Base-by-base conservation (phyloP, 23 tunicate genomes). In the Trididemnum clinides region DNA sequence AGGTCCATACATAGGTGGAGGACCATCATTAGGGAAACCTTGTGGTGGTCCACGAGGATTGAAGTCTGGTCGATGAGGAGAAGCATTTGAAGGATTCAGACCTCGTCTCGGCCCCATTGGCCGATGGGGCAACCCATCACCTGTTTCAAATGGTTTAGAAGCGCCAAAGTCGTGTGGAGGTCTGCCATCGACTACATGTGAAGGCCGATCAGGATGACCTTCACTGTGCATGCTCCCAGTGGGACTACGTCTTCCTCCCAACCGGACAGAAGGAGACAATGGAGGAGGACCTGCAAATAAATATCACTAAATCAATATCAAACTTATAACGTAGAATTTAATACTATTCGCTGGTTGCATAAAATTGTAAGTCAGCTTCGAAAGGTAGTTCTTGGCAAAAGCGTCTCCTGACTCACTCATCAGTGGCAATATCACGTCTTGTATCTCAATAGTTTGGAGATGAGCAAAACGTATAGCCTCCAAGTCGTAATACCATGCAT, bases 181-280 rank as follows among this genome's bases (percentile, higher is more conserved):
- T 27, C 80, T 72, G 21, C 86, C 82, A n/a, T 64, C 85, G 22
- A 82, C 39, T 22, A 36, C 88, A 63, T 82, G 65, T 20, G 90
- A 90, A 44, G 96, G 96, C 15, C 89, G 80, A 39, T 57, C 78
- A 58, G 87, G 96, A 0, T 80, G 33, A 44, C 77, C 29, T 2
- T 92, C 91, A 27, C 85, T 91, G 26, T 84, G 86, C 30, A 92
- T 19, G 44, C 97, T 92, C 27, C 90, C 92, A 32, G 85, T 81
- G 2, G 97, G 92, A 63, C 97, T 92, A 18, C 77, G 77, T 6
- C 86, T 44, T 39, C 77, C 77, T 1, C 86, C 38, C 63, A 28
- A 20, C 2, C 86, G 64, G 6, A 35, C 33, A 22, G 63, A 78
- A 7, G 96, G 89, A 30, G 96, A 85, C 12, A 44, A 15, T 10